Evolutionary conservation across 2,888 invertebrate genomes (phyloP).

Genomic region (Caenorhabditis japonica): DNA sequence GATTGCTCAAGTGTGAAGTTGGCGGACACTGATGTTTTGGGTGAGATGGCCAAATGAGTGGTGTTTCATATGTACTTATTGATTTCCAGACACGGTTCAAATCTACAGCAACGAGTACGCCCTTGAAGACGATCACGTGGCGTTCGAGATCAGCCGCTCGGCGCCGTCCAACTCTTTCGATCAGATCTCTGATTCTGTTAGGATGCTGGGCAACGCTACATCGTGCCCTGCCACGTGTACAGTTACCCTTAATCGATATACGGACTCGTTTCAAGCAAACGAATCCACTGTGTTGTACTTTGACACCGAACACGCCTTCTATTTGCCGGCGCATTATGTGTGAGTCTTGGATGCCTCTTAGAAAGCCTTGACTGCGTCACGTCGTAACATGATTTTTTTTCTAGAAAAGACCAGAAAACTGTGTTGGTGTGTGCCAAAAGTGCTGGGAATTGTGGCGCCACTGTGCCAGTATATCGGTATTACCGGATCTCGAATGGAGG

Average conservation of each 20-base stretch:
- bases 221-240: slow-evolving; percentile 28
- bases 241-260: slow-evolving; percentile 32
- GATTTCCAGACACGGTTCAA: slow-evolving; percentile 30
- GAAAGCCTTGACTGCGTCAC: neutral
- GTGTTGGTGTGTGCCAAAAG: slow-evolving; percentile 17
- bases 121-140: slow-evolving; percentile 20
- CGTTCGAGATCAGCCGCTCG: slow-evolving; percentile 34
- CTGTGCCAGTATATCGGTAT: slow-evolving; percentile 65
- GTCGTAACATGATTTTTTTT: neutral
- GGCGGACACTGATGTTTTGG: slow-evolving; percentile 19
- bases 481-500: slow-evolving; percentile 57
- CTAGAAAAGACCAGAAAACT: slow-evolving; percentile 36
- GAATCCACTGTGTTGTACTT: slow-evolving; percentile 36
- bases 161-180: slow-evolving; percentile 34
- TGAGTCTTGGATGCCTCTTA: too few species aligned
- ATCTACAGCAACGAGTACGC: slow-evolving; percentile 48
- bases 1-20: slow-evolving; percentile 16
- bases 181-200: slow-evolving; percentile 31
- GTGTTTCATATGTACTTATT: too few species aligned
- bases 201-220: slow-evolving; percentile 21
- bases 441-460: slow-evolving; percentile 64
- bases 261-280: slow-evolving; percentile 28
- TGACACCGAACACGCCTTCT: slow-evolving; percentile 36
- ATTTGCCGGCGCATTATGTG: slow-evolving; percentile 43
- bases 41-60: slow-evolving; percentile 4